Evolutionary conservation across 2,113 vertebrate genomes (phyloP), one percentile per base, ranked within the genome.

Genomic region (Atherinomorus stipes): DNA sequence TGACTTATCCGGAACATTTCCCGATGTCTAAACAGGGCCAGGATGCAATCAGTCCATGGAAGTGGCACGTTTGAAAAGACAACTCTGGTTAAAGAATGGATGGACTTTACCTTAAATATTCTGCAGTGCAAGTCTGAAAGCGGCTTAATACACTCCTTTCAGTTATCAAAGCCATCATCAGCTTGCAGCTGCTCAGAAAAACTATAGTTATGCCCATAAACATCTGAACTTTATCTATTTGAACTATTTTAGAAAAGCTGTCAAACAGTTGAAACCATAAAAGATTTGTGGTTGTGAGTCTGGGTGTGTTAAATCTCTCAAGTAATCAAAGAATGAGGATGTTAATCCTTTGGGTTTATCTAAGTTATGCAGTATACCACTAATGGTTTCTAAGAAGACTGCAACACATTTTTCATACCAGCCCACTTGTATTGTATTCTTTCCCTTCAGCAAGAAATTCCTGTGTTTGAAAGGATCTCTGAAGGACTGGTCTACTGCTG

Each of bases 381-480:
- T 85, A 83, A 91, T 85, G 76, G 67, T 80, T 91, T 85, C 58
- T 71, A 71, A 74, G 64, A 49, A 71, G 71, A 64, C 61, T 69
- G 51, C 47, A 21, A 62, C 37, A 56, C 68, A 84, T 90, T 74
- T 84, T 71, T 85, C 79, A 85, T 82, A 66, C 72, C 45, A 59
- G 64, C 19, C 84, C 28, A 64, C 13, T 70, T 68, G 62, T 71
- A 58, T 84, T 78, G 28, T 64, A 49, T 45, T 74, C 28, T 50
- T 75, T 62, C 53, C 53, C 79, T 70, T 70, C 65, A 47, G 62
- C 50, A 28, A 81, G 71, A 76, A 81, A 81, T 84, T 63, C 61
- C 75, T 66, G 53, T 87, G 84, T 91, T 92, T 90, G 84, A 81
- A 93, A 91, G 76, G 40, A 50, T 86, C 79, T 85, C 64, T 52